Evolutionary conservation across 1,140 invertebrate genomes (phyloP), one percentile per base, ranked within the genome.

Genomic region (Diachasmimorpha longicaudata): DNA sequence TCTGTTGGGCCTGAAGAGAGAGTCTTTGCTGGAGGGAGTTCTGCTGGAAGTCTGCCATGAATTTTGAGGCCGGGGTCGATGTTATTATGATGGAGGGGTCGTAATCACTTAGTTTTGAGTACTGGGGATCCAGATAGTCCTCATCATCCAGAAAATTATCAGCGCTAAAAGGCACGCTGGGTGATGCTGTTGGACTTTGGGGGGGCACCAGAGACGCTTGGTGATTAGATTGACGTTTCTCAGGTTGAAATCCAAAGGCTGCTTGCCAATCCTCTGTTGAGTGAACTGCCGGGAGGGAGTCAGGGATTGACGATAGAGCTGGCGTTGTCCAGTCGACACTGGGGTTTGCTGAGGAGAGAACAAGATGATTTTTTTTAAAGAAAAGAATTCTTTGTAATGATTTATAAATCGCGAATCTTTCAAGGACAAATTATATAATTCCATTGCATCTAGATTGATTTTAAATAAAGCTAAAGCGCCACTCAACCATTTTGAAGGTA

Each of bases 211-310:
- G 31, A 6, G 31, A 31, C 31, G 2, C 77, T 25, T 81, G 63
- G 14, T 86, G 83, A 76, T 84, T 81, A 14, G 84, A 78, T 73
- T 82, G 81, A 55, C 82, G 77, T 8, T 85, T 81, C 78, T 89
- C 88, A 0, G 87, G 85, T 48, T 88, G 85, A 72, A 90, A 91
- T 16, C 90, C 89, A 79, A 91, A 91, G 10, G 90, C 89, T 25
- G 90, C 90, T 81, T 91, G 90, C 91, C 90, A 91, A 81, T 91
- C 90, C 83, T 90, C 90, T 66, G 87, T 88, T 4, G 90, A 90
- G 75, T 90, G 90, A 48, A 90, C 90, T 42, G 87, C 83, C 11
- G 90, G 90, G 74, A 91, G 84, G 4, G 90, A 90, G 78, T 91
- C 90, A 0, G 90, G 90, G 73, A 91, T 90, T 66, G 89, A 83